A percentile compares a stretch with the other conserved stretches of the same genome.
These are phyloP conservation scores for Phodopus roborovskii DNA, from an alignment of 2,113 vertebrate species.

Conservation along the genomic window DNA sequence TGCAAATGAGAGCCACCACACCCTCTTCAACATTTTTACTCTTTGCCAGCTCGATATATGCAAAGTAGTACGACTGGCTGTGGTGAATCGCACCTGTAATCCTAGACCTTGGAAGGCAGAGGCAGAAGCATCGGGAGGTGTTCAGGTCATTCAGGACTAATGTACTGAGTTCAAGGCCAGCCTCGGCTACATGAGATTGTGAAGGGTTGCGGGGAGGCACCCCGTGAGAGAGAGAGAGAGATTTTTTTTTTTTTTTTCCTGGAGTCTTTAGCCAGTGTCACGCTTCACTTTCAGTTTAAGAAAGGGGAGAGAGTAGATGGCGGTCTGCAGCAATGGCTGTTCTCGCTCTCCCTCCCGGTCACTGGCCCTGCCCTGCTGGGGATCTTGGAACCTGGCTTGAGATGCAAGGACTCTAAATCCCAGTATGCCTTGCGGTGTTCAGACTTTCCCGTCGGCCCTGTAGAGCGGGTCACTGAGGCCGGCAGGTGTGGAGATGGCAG, in stretches of 20 bases:
- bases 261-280: too few relatives aligned
- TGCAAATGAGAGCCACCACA: background rate
- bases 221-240: background rate
- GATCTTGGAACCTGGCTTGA: background rate
- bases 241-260: background rate
- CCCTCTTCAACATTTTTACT: background rate
- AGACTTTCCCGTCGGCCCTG: conserved; percentile 21
- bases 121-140: background rate
- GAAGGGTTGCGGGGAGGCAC: background rate
- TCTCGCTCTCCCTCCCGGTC: background rate
- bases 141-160: background rate
- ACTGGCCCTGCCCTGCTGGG: background rate
- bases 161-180: background rate
- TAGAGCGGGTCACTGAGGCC: background rate
- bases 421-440: conserved; percentile 37
- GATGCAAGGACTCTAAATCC: background rate
- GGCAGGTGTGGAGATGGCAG: conserved; percentile 71
- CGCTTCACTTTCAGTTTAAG: background rate
- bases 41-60: background rate
- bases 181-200: background rate
- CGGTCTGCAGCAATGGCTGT: fast-evolving
- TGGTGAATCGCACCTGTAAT: background rate
- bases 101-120: background rate
- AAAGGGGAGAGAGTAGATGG: background rate
- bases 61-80: background rate